Base-by-base conservation (phyloP, 2,113 vertebrate genomes). In the Brachyhypopomus occidentalis region DNA sequence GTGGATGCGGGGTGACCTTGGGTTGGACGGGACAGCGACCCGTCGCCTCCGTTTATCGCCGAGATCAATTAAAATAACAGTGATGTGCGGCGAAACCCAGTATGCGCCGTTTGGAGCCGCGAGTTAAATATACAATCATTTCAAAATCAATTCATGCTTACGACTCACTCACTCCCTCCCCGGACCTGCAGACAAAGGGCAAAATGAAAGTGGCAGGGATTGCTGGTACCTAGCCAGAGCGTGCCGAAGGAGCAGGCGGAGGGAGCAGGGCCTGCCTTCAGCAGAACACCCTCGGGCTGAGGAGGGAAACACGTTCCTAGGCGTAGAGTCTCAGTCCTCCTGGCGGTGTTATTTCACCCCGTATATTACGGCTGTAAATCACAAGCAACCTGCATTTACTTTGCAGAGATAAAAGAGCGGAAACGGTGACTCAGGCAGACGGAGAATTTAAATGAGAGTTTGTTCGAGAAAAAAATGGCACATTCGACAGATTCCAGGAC, bases 91-190 rank as follows among this genome's bases (percentile, higher is more conserved):
- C 90, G 78, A 84, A 88, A 87, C 86, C 77, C 86, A 74, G 75
- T 85, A 89, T 88, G 87, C 86, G 87, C 89, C 83, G 19, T 90
- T 83, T 88, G 88, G 83, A 87, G 90, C 89, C 89, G 88, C 45
- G 89, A 90, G 87, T 90, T 92, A 94, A 94, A 93, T 89, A 92
- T 88, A 88, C 89, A 91, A 91, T 93, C 89, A 91, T 91, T 93
- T 91, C 91, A 92, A 95, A 91, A 90, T 88, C 84, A 83, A 88
- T 90, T 87, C 81, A 87, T 87, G 86, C 75, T 91, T 87, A 78
- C 81, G 80, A 90, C 87, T 89, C 88, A 20, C 72, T 81, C 30
- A 69, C 16, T 70, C 36, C 36, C n/a, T n/a, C 20, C 8, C 71
- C 84, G 64, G 81, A 86, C 84, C 76, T 77, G 81, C 59, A 76